Evolutionary conservation across 2,797 vertebrate genomes (phyloP).

Genomic region (Falco peregrinus): DNA sequence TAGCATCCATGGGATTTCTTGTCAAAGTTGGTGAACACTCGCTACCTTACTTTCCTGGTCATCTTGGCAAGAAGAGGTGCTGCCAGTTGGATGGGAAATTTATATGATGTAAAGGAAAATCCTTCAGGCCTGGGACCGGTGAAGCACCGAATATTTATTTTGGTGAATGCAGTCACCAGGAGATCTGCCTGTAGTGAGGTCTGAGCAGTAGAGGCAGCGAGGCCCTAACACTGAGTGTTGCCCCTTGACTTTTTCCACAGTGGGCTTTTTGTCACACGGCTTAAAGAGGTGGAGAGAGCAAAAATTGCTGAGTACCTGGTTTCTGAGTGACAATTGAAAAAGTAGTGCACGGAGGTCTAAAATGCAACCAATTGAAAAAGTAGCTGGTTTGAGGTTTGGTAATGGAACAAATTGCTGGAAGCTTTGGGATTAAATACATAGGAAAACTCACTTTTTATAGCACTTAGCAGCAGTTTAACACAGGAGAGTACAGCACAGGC

Average conservation of each 20-base stretch:
- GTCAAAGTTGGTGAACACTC: not conserved
- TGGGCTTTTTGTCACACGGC: not conserved
- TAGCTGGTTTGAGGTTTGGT: not conserved
- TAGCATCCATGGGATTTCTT: not conserved
- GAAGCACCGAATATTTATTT: not conserved
- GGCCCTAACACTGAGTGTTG: not conserved
- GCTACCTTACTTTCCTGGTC: not conserved
- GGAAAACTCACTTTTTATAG: not conserved
- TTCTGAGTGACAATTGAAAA: not conserved
- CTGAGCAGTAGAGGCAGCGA: not conserved
- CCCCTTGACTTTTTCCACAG: not conserved
- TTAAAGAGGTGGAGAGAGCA: not conserved
- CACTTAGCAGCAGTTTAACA: not conserved
- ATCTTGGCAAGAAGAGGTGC: not conserved
- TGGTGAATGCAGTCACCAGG: not conserved
- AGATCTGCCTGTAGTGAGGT: not conserved
- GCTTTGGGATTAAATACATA: not conserved
- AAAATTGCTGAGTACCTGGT: rapidly evolving
- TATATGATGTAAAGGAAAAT: not conserved
- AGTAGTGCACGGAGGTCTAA: not conserved
- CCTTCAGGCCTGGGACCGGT: not conserved
- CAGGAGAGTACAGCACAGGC: not conserved
- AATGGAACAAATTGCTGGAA: not conserved
- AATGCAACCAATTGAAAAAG: not conserved
- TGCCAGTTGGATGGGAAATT: not conserved